Evolutionary conservation across 1,140 invertebrate species (phyloP).

Genomic region (Chlorops oryzae): DNA sequence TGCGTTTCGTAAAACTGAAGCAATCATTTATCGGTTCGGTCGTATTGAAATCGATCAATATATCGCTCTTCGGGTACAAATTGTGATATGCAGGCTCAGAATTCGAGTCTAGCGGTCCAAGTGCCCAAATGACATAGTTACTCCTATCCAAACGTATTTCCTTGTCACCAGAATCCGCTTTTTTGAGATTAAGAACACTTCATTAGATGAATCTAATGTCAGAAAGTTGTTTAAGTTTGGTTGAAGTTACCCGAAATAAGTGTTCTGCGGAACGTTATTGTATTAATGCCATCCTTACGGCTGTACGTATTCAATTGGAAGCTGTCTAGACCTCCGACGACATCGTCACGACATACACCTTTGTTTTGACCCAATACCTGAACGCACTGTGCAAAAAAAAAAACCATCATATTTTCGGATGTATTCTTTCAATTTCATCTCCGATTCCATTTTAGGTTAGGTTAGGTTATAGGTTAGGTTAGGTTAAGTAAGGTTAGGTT

Average conservation of each 20-base stretch:
- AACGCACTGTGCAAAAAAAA: no score
- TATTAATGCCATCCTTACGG: conserved; percentile 67
- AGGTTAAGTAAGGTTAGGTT: no score
- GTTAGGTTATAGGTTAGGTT: no score
- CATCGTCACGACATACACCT: conserved; percentile 77
- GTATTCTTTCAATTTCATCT: no score
- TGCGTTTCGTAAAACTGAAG: conserved; percentile 59
- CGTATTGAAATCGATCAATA: conserved; percentile 61
- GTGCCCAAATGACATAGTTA: conserved; percentile 75
- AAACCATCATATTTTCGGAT: no score
- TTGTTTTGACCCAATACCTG: conserved; percentile 77
- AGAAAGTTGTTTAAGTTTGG: no score
- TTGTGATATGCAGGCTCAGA: conserved; percentile 81
- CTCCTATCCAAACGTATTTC: conserved; percentile 61
- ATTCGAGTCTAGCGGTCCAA: conserved; percentile 71
- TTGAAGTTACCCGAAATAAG: conserved; percentile 67
- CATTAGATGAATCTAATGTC: neutral
- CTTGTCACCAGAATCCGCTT: conserved; percentile 75
- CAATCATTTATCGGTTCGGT: conserved; percentile 62
- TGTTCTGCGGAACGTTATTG: conserved; percentile 69
- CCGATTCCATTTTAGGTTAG: neutral
- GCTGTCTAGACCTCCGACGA: conserved; percentile 69
- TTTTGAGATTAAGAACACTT: no score
- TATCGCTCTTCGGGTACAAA: conserved; percentile 65
- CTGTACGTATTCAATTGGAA: conserved; percentile 67